Evolutionary conservation across 2,888 invertebrate genomes (phyloP), one percentile per base, ranked within the genome.

Genomic region (Lochmaea crataegi): DNA sequence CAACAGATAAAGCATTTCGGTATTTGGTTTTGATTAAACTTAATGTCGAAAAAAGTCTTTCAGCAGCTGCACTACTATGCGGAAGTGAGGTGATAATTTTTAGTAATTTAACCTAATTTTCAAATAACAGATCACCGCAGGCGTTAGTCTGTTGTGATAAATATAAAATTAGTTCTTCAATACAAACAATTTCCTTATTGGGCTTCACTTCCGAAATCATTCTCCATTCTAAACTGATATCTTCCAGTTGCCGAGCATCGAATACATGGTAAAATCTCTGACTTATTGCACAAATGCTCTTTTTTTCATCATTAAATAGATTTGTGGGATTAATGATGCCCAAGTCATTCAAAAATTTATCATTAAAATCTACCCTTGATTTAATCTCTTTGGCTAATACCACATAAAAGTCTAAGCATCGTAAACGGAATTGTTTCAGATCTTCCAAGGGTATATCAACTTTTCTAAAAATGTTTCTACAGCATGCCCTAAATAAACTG

Each of bases 301-400:
- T 58, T 14, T 58, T 58, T 58, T 58, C 58, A 58, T 16, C 58
- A 58, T 2, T 58, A 32, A 58, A 14, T 58, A 58, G 5, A 2
- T 58, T 18, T 58, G 58, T 58, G 14, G 58, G 22, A 58, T 58
- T 58, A 58, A 58, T 58, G 22, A 42, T 38, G 16, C 45, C 42
- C 10, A 10, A 41, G 22, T 64, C 42, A 9, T n/a, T 45, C 22
- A 45, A 42, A 64, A 64, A 64, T n/a, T 64, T 64, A 42, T 64
- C 64, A 64, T 64, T 64, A 22, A 64, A 64, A 64, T 64, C 41
- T 64, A 64, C 16, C 45, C 64, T 64, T 64, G 42, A 64, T 64
- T 64, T 64, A 18, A 58, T 58, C 4, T 58, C 58, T 58, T 58
- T 18, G 58, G 58, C 58, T 58, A 58, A 58, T 58, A 58, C 58